Evolutionary conservation across 2,113 vertebrate genomes (phyloP).

Genomic region (Erpornis zantholeuca): DNA sequence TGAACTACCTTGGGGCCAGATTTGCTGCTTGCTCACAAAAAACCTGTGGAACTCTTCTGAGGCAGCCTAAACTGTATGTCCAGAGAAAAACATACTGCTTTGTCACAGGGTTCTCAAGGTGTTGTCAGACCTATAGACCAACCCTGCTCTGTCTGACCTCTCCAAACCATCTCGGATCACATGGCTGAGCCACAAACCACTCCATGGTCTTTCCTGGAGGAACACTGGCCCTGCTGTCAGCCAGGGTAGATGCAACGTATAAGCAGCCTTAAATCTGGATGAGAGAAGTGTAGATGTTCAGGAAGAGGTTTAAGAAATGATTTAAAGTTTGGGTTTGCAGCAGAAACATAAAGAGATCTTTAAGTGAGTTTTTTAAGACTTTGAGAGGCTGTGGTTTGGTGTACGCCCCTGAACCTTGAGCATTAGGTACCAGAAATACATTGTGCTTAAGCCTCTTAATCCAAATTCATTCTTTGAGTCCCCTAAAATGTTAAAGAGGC

Average conservation of each 20-base stretch:
- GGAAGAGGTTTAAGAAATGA: background rate
- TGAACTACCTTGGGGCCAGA: background rate
- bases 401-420: background rate
- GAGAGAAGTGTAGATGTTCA: background rate
- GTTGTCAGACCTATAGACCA: background rate
- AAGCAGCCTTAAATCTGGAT: background rate
- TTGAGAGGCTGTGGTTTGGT: background rate
- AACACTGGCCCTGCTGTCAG: background rate
- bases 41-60: background rate
- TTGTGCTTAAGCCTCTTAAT: background rate
- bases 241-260: background rate
- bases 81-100: background rate
- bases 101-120: background rate
- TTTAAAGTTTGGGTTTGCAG: background rate
- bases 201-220: background rate
- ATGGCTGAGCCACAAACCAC: background rate
- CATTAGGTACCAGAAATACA: background rate
- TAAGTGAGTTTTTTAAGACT: background rate
- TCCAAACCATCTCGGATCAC: background rate
- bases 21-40: background rate
- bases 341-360: background rate
- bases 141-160: background rate
- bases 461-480: background rate
- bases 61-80: background rate
- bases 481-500: fast-evolving